These are phyloP conservation scores for Pelecanus crispus DNA, from an alignment of 2,113 vertebrate species.

Conservation along the genomic window DNA sequence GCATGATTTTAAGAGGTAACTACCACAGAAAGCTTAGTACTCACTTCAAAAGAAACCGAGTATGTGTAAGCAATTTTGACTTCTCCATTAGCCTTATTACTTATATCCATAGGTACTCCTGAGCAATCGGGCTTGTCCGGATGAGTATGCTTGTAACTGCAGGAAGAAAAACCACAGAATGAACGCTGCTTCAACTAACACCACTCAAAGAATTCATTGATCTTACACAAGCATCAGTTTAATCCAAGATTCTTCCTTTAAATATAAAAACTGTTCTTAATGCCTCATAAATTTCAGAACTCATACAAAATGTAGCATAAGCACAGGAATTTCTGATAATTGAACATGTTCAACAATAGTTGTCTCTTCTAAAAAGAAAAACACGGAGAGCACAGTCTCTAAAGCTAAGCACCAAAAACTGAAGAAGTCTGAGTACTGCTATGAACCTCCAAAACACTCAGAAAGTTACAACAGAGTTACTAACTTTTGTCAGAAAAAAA, in stretches of 20 bases:
- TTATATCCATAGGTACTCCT: constrained; percentile 86
- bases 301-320: not conserved
- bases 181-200: not conserved
- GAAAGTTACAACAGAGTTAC: not conserved
- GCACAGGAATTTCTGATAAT: not conserved
- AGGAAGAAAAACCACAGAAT: not conserved
- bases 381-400: not conserved
- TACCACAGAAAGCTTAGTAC: constrained; percentile 18
- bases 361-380: not conserved
- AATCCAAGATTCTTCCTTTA: not conserved
- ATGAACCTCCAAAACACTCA: not conserved
- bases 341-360: not conserved
- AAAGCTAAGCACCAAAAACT: not conserved
- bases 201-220: not conserved
- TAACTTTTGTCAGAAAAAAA: not conserved
- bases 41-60: constrained; percentile 85
- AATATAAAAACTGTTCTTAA: not conserved
- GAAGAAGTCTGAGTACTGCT: not conserved
- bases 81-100: constrained; percentile 74
- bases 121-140: constrained; percentile 78
- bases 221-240: not conserved
- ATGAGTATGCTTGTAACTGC: constrained; percentile 84
- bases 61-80: constrained; percentile 87
- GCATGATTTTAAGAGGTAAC: not conserved
- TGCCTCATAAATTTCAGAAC: not conserved